Evolutionary conservation across 2,888 invertebrate genomes (phyloP).

Genomic region (Zootermopsis nevadensis): DNA sequence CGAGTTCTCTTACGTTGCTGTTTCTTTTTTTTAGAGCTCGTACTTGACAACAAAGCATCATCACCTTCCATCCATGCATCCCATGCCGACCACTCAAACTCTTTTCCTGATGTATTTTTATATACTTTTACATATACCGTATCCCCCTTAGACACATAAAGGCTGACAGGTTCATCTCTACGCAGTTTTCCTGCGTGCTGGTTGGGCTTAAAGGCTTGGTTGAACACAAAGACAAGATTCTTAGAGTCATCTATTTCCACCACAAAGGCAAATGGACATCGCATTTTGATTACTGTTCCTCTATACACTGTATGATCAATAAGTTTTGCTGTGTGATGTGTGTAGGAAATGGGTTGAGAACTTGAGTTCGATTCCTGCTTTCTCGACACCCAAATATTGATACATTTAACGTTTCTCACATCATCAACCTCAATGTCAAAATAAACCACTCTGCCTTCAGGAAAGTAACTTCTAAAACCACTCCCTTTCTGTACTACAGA

Average conservation of each 20-base stretch:
- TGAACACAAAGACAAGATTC: neutral
- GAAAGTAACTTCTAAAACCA: neutral
- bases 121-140: neutral
- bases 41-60: neutral
- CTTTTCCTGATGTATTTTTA: neutral
- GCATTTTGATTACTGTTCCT: neutral
- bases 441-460: neutral
- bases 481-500: neutral
- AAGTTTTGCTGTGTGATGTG: neutral
- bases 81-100: conserved; percentile 10
- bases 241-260: neutral
- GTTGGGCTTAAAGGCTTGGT: neutral
- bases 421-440: neutral
- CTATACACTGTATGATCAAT: neutral
- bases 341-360: neutral
- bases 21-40: neutral
- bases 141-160: neutral
- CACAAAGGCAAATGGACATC: neutral
- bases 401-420: neutral
- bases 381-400: neutral
- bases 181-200: neutral
- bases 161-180: neutral
- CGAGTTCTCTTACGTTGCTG: neutral
- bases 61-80: neutral
- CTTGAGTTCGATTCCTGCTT: neutral